Percentiles rank a stretch among this genome's conserved stretches.
Evolutionary conservation across 2,888 invertebrate species (phyloP).

Genomic region (Tortricodes alternella): DNA sequence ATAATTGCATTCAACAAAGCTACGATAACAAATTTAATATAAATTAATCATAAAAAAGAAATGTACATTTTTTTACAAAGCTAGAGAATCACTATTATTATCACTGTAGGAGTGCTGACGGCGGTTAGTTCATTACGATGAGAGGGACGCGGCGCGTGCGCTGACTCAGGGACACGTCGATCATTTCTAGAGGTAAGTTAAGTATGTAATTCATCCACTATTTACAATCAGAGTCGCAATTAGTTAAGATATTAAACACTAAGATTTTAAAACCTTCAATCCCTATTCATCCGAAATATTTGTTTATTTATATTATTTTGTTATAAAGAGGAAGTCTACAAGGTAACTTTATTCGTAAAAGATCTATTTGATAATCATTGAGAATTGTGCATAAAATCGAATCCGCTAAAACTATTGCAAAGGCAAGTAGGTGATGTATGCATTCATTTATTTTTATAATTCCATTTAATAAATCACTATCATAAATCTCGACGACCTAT

Average conservation of each 20-base stretch:
- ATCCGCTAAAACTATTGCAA: constrained; percentile 69
- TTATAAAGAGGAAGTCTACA: constrained; percentile 51
- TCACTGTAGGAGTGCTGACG: constrained; percentile 66
- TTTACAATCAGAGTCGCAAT: constrained; percentile 46
- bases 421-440: constrained; percentile 79
- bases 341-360: constrained; percentile 69
- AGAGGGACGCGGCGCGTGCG: not conserved
- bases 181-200: constrained; percentile 11
- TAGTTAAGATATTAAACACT: constrained; percentile 32
- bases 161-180: not conserved
- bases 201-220: constrained; percentile 46
- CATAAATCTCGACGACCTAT: constrained; percentile 53
- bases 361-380: constrained; percentile 36
- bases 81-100: constrained; percentile 76
- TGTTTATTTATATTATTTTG: constrained; percentile 37
- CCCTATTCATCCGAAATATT: constrained; percentile 25
- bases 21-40: constrained; percentile 82
- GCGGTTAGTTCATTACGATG: constrained; percentile 36
- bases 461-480: constrained; percentile 52
- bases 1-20: constrained; percentile 83
- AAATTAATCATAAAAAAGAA: constrained; percentile 79
- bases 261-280: constrained; percentile 38
- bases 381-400: constrained; percentile 70
- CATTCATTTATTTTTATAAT: constrained; percentile 46
- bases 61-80: constrained; percentile 81